phyloP scores from a whole-genome alignment of 2,888 invertebrate genomes.

The Ctena decussata region DNA sequence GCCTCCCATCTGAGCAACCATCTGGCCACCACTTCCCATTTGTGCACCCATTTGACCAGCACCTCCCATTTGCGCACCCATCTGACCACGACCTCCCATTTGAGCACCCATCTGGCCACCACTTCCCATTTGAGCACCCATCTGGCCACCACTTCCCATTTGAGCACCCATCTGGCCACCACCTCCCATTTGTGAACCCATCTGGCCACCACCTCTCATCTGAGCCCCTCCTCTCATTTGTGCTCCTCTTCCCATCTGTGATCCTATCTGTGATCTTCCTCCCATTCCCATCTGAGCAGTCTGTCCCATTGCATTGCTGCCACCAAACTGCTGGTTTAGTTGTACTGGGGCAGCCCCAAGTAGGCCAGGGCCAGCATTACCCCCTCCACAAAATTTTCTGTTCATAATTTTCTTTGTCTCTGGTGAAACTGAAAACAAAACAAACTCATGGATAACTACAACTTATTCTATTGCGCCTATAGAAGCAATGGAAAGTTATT shows the following conservation, averaged over 20 bases:
- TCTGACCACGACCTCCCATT: background rate
- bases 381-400: background rate
- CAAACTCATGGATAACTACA: no score
- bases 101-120: background rate
- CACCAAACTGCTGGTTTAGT: background rate
- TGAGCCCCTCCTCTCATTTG: background rate
- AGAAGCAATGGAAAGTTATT: no score
- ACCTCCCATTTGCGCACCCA: no score
- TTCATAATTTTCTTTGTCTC: no score
- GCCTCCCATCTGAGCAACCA: no score
- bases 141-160: no score
- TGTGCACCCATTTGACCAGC: background rate
- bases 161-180: no score
- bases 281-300: background rate
- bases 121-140: no score
- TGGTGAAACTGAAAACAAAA: no score
- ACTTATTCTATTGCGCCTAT: no score
- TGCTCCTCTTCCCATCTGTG: background rate
- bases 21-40: background rate
- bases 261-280: background rate
- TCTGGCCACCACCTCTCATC: no score
- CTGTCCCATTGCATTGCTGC: background rate
- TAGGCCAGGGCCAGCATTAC: background rate
- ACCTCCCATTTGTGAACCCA: no score
- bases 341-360: background rate